Base-by-base conservation (phyloP, 2,797 vertebrate species). In the Muscicapa striata region DNA sequence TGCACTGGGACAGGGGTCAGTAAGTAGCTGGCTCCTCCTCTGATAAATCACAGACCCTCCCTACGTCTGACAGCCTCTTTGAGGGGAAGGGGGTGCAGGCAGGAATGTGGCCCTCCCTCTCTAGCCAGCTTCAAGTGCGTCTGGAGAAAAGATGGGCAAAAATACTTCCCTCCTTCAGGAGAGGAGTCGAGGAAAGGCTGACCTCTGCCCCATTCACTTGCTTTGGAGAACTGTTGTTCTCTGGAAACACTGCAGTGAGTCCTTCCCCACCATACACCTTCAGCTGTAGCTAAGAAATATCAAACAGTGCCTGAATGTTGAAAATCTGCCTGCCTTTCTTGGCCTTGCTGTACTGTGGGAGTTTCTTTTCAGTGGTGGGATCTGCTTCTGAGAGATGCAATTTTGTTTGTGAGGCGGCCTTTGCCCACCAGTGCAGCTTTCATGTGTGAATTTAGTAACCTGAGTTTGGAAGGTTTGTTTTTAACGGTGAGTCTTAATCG, bases 31-130 rank as follows among this genome's bases (percentile, higher is more conserved):
- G 43, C 67, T 46, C 10, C 82, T 89, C 55, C 77, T 91, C 48
- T 80, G 46, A 93, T 87, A 86, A 93, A 94, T 96, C 86, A 93
- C 61, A 76, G 91, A 55, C 87, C 67, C 66, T 91, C 86, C 77
- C 77, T 87, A 2, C 0, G 0, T 57, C 74, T 96, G 85, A 74
- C 89, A 91, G 89, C 68, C 20, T 76, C 61, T 79, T 46, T 22
- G 84, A 76, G 80, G 36, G 46, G 55, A 75, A 84, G 30, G 22
- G 61, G 32, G 20, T 51, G 70, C 34, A 15, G 32, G 40, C 79
- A 91, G 69, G 91, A 94, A 95, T 93, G 87, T 14, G 7, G 26
- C 59, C 1, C 27, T 88, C 55, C 30, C 43, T 86, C 45, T 86
- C 61, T 7, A 67, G 26, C 51, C 3, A 13, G 43, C 41, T 93